phyloP scores from a whole-genome alignment of 2,113 vertebrate genomes.

The Pelecanus crispus region DNA sequence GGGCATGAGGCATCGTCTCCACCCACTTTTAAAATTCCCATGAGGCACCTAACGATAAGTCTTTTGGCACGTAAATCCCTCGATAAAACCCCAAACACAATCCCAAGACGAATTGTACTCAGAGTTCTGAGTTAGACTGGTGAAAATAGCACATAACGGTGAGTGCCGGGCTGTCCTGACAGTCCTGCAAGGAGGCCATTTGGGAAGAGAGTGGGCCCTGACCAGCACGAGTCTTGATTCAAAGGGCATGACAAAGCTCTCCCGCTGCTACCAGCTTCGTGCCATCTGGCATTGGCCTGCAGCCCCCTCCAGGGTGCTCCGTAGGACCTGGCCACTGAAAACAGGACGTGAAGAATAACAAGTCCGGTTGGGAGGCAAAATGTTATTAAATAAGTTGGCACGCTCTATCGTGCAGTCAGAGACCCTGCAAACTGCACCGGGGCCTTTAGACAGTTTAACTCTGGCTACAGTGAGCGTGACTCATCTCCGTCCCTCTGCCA shows the following conservation, averaged over 20 bases:
- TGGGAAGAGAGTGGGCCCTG: neutral
- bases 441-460: neutral
- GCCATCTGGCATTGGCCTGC: neutral
- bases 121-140: neutral
- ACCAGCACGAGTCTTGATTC: neutral
- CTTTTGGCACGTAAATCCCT: neutral
- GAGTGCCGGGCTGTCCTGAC: neutral
- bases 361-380: neutral
- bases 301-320: neutral
- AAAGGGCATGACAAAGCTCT: neutral
- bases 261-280: neutral
- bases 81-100: neutral
- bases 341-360: neutral
- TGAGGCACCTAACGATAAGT: neutral
- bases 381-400: neutral
- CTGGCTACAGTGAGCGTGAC: accelerated
- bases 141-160: accelerated
- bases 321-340: neutral
- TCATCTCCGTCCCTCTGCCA: neutral
- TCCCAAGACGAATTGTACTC: neutral
- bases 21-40: neutral
- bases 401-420: neutral
- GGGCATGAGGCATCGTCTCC: neutral
- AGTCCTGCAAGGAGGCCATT: neutral
- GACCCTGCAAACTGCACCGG: accelerated